Percentiles rank a stretch among this genome's conserved stretches.
Conservation (phyloP, 2,888 invertebrate genomes). For the Phrixothrix hirtus region DNA sequence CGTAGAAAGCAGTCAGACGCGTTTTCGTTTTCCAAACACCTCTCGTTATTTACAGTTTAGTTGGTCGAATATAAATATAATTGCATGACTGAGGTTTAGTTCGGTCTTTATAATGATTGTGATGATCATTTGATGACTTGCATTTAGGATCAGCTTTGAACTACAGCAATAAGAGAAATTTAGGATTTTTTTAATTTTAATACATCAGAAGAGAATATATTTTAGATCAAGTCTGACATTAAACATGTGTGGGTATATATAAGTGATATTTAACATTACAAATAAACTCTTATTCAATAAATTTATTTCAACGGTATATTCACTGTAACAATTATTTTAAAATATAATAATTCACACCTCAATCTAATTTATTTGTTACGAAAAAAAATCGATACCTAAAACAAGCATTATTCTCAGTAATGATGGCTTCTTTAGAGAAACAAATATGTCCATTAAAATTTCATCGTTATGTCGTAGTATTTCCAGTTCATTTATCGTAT, state of each 20-base stretch:
- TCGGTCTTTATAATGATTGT: slow-evolving; percentile 47
- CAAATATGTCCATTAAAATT: slow-evolving; percentile 31
- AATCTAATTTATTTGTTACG: background rate
- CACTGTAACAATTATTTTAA: too few relatives aligned
- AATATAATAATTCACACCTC: too few relatives aligned
- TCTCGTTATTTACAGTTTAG: slow-evolving; percentile 25
- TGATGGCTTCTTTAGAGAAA: slow-evolving; percentile 18
- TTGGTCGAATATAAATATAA: slow-evolving; percentile 44
- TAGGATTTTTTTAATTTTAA: slow-evolving; percentile 11
- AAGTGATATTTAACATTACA: too few relatives aligned
- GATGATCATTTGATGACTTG: slow-evolving; percentile 49
- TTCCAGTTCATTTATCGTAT: slow-evolving; percentile 39
- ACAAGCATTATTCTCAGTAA: slow-evolving; percentile 9
- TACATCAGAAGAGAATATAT: too few relatives aligned
- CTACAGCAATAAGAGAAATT: slow-evolving; percentile 43
- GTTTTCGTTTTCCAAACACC: slow-evolving; percentile 28
- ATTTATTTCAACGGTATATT: too few relatives aligned
- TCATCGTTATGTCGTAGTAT: slow-evolving; percentile 25
- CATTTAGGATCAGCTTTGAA: slow-evolving; percentile 34
- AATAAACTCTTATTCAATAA: too few relatives aligned
- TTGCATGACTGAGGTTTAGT: slow-evolving; percentile 44
- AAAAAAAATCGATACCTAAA: slow-evolving; percentile 20
- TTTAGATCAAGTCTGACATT: too few relatives aligned
- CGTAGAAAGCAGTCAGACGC: slow-evolving; percentile 35
- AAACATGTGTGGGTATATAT: too few relatives aligned